phyloP scores from a whole-genome alignment of 2,113 vertebrate genomes.

The Xiphias gladius region DNA sequence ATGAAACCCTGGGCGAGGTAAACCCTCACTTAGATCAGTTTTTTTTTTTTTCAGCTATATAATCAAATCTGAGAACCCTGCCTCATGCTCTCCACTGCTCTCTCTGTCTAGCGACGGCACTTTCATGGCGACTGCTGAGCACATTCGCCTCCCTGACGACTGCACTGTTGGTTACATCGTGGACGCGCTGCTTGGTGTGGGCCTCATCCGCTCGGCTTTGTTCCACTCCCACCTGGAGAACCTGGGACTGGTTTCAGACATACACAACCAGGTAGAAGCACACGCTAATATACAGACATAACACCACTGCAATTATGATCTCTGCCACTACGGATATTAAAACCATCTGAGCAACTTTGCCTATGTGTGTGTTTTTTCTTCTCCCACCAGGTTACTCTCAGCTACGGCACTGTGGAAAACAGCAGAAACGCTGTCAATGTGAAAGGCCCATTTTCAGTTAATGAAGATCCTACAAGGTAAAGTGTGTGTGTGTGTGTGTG shows the following conservation, averaged over 20 bases:
- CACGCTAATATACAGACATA: neutral
- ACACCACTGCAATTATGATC: neutral
- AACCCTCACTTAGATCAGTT: neutral
- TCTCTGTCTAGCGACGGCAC: constrained; percentile 83
- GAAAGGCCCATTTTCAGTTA: constrained; percentile 88
- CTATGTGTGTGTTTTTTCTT: neutral
- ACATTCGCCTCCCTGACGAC: constrained; percentile 92
- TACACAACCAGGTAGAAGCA: constrained; percentile 88
- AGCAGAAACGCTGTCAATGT: constrained; percentile 90
- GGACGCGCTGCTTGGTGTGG: constrained; percentile 89
- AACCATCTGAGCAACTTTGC: neutral
- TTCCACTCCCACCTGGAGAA: constrained; percentile 97
- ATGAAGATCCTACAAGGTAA: constrained; percentile 93
- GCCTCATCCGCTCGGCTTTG: constrained; percentile 88
- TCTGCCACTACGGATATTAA: neutral
- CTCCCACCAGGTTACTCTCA: constrained; percentile 89
- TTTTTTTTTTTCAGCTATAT: neutral
- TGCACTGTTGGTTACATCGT: constrained; percentile 95
- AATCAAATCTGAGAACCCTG: neutral
- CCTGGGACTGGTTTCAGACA: constrained; percentile 90
- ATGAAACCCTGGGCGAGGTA: constrained; percentile 97
- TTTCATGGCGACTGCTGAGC: constrained; percentile 93
- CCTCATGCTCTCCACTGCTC: neutral
- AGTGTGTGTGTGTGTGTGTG: neutral
- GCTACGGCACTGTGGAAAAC: constrained; percentile 92